Base-by-base conservation (phyloP, 1,140 invertebrate genomes). In the Dysdera silvatica region DNA sequence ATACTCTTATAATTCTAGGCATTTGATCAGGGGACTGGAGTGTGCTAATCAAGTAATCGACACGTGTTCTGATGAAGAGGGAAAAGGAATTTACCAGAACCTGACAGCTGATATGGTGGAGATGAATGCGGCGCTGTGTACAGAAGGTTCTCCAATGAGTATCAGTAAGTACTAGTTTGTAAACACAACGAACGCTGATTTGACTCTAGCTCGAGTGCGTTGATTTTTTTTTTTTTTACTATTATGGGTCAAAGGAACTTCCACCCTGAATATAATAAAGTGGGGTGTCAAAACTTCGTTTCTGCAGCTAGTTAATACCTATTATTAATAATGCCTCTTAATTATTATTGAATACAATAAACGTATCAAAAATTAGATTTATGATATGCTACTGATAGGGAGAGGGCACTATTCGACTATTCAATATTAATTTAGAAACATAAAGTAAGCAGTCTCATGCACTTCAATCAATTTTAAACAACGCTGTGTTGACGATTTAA, bases 111-210 rank as follows among this genome's bases (percentile, higher is more conserved):
- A 61, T 37, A 54, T 61, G 51, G 37, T 61, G 2, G 41, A 43
- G 2, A 61, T 61, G 60, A 61, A 61, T 20, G 51, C 33, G 1
- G 60, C 28, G 4, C 40, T 61, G 10, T 61, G 60, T 23, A 53
- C 60, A 12, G 29, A 37, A 10, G 60, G 60, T 14, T 61, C 60
- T 2, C 16, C 49, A 3, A 16, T 61, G 4, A 61, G 60, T 32
- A 54, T 16, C 10, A 61, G 60, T 61, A 48, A 54, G 40, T 10
- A n/a, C 18, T 45, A 10, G 7, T 45, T 18, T 10, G 18, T 18
- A 10, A 18, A 20, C 7, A 45, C 23, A 7, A 18, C 7, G 14
- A 45, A 8, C 14, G 23, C 18, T 10, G 7, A 45, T 6, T n/a
- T 18, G 14, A 45, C 7, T 10, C 7, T 14, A 45, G 7, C 6